These are phyloP conservation scores for Brachynemurus nebulosus DNA, from an alignment of 2,888 invertebrate genomes.

Conservation along the genomic window DNA sequence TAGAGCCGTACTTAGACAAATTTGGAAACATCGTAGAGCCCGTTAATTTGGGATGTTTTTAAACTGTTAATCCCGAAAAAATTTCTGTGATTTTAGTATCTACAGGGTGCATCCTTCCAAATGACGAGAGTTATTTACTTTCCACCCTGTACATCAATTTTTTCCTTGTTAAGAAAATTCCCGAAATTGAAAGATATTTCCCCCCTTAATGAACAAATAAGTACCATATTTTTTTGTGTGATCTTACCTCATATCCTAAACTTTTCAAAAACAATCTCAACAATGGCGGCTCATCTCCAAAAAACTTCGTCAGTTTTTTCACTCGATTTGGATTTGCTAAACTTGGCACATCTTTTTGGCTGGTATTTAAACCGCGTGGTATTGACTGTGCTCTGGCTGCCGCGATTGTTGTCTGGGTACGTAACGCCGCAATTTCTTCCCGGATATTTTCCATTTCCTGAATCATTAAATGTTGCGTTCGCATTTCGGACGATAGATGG, in stretches of 20 bases:
- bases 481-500: slow-evolving; percentile 81
- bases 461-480: slow-evolving; percentile 77
- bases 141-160: no score
- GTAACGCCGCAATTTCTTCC: slow-evolving; percentile 62
- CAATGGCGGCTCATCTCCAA: slow-evolving; percentile 84
- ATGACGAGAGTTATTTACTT: no score
- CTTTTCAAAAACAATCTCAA: slow-evolving; percentile 79
- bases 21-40: no score
- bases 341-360: slow-evolving; percentile 47
- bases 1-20: no score
- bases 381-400: slow-evolving; percentile 52
- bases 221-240: no score
- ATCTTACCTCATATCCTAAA: slow-evolving; percentile 79
- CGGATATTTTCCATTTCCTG: slow-evolving; percentile 81
- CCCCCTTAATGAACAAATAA: no score
- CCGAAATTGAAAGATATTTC: no score
- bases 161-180: no score
- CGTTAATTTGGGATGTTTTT: no score
- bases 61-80: no score
- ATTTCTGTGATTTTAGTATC: no score
- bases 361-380: slow-evolving; percentile 35
- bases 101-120: no score
- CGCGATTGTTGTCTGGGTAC: slow-evolving; percentile 49
- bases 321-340: slow-evolving; percentile 78
- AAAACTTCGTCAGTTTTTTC: slow-evolving; percentile 82